Evolutionary conservation across 2,113 vertebrate genomes (phyloP).

Genomic region (Conger conger): DNA sequence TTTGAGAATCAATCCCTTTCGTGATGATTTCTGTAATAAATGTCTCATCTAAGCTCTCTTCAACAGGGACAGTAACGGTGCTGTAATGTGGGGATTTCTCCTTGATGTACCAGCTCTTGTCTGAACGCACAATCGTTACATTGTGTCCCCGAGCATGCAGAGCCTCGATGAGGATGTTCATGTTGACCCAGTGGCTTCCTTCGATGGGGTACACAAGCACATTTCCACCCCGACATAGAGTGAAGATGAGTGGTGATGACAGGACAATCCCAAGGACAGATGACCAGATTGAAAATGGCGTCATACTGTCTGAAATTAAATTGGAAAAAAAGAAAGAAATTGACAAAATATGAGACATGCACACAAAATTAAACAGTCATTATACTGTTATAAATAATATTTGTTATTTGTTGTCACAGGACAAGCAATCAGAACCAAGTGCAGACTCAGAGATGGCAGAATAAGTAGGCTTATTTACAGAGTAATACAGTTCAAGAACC

Average conservation of each 20-base stretch:
- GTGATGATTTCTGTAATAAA: conserved; percentile 56
- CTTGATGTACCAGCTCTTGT: conserved; percentile 47
- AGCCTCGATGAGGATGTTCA: conserved; percentile 59
- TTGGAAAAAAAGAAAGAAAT: no score
- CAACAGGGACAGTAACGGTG: conserved; percentile 52
- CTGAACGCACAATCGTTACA: conserved; percentile 47
- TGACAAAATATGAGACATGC: no score
- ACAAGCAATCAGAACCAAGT: no score
- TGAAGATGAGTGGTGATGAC: neutral
- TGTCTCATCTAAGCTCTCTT: conserved; percentile 49
- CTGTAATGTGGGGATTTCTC: conserved; percentile 50
- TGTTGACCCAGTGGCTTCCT: conserved; percentile 72
- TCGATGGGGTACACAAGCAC: conserved; percentile 62
- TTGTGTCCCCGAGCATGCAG: conserved; percentile 51
- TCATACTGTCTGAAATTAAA: neutral
- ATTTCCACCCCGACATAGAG: conserved; percentile 46
- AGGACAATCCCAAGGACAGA: no score
- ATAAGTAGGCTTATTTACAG: no score
- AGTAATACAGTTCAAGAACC: no score
- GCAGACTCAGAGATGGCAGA: no score
- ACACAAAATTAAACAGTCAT: no score
- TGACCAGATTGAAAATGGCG: no score
- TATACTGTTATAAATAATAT: no score
- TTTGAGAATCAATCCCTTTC: no score
- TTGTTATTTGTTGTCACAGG: no score